Conservation (phyloP, 2,888 invertebrate genomes). For the Sesia bembeciformis region DNA sequence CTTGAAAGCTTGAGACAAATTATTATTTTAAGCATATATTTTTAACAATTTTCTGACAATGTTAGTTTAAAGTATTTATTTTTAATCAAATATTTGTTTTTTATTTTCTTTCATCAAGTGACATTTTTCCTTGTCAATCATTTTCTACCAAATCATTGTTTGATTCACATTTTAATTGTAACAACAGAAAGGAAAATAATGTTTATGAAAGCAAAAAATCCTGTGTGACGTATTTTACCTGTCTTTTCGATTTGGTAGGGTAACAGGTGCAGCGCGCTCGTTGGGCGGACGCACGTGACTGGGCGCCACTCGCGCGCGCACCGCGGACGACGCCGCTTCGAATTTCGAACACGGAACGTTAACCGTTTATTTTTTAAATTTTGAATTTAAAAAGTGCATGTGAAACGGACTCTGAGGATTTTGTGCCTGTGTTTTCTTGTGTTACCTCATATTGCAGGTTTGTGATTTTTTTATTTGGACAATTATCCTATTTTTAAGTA, state of each 20-base stretch:
- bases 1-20: too few species aligned
- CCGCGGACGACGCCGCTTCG: slow-evolving; percentile 58
- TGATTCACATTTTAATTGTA: too few species aligned
- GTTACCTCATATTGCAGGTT: slow-evolving; percentile 32
- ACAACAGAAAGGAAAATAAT: too few species aligned
- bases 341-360: slow-evolving; percentile 44
- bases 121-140: too few species aligned
- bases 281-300: slow-evolving; percentile 48
- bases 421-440: slow-evolving; percentile 50
- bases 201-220: background rate
- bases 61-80: too few species aligned
- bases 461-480: slow-evolving; percentile 20
- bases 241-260: slow-evolving; percentile 44
- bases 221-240: background rate
- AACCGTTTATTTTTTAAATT: slow-evolving; percentile 38
- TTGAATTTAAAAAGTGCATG: slow-evolving; percentile 42
- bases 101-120: too few species aligned
- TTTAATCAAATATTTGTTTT: too few species aligned
- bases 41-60: too few species aligned
- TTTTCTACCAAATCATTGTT: too few species aligned
- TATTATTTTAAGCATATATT: too few species aligned
- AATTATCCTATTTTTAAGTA: background rate
- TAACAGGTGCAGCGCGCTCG: slow-evolving; percentile 37
- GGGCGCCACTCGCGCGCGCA: slow-evolving; percentile 67
- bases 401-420: slow-evolving; percentile 59